Percentiles rank a stretch among this genome's conserved stretches.
Evolutionary conservation across 1,140 invertebrate species (phyloP).

Genomic region (Hormaphis cornu): DNA sequence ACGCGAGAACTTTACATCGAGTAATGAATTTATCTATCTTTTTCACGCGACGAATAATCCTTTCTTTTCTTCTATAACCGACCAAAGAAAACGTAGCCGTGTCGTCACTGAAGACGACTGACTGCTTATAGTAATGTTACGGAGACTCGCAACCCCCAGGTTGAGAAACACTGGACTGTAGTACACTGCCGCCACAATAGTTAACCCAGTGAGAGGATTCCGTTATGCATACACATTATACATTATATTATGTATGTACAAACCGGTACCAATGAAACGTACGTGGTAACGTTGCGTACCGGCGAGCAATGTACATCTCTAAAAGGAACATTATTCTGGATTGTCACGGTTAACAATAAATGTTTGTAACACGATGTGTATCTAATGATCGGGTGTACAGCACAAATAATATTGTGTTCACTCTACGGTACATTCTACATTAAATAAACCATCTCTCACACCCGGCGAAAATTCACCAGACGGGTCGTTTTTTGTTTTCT

Average conservation of each 20-base stretch:
- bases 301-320: background rate
- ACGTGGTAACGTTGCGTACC: background rate
- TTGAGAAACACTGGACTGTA: too few species aligned
- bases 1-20: too few species aligned
- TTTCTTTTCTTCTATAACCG: too few species aligned
- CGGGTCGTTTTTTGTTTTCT: background rate
- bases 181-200: too few species aligned
- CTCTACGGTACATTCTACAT: background rate
- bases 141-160: too few species aligned
- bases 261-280: background rate
- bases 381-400: constrained; percentile 14
- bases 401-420: background rate
- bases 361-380: background rate
- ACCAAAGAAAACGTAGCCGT: too few species aligned
- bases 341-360: constrained; percentile 21
- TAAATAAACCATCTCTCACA: too few species aligned
- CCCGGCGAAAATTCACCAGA: background rate
- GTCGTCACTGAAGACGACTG: too few species aligned
- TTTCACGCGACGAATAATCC: too few species aligned
- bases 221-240: constrained; percentile 14
- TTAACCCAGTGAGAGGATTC: constrained; percentile 2
- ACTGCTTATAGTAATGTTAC: too few species aligned
- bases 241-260: too few species aligned
- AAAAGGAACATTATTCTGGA: constrained; percentile 16
- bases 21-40: too few species aligned